phyloP scores from a whole-genome alignment of 1,140 invertebrate species.

The Pentalonia nigronervosa region DNA sequence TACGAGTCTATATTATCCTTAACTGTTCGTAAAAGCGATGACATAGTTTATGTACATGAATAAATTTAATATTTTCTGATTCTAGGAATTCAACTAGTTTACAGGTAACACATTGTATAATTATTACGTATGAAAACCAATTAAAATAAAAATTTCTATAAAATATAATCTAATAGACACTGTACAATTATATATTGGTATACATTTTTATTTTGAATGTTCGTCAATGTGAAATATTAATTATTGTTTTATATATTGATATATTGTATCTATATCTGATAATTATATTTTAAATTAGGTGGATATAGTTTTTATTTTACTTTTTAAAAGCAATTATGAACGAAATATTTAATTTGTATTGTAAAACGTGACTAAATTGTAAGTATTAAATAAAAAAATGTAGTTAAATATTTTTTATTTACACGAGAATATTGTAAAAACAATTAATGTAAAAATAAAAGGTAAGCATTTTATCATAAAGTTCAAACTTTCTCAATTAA shows the following conservation, averaged over 20 bases:
- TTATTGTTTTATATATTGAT: not conserved
- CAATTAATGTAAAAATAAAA: not conserved
- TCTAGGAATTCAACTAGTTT: not conserved
- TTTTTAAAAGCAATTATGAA: not conserved
- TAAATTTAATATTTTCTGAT: not conserved
- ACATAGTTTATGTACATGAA: not conserved
- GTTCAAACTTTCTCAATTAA: conserved; percentile 5
- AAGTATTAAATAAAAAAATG: not conserved
- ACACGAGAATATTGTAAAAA: not conserved
- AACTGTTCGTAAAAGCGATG: not conserved
- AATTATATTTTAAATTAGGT: too few relatives aligned
- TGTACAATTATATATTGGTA: not conserved
- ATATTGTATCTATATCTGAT: not conserved
- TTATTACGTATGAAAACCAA: not conserved
- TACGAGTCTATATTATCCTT: too few relatives aligned
- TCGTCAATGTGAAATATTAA: not conserved
- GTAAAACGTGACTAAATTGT: not conserved
- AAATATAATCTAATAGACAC: not conserved
- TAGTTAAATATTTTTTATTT: not conserved
- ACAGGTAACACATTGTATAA: not conserved
- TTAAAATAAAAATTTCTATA: not conserved
- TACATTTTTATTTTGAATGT: not conserved
- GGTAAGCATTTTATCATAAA: not conserved
- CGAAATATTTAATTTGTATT: not conserved
- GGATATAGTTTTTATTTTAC: too few relatives aligned